Percentiles rank a stretch among this genome's conserved stretches.
phyloP scores from a whole-genome alignment of 2,113 vertebrate species.

The Falcunculus frontatus region DNA sequence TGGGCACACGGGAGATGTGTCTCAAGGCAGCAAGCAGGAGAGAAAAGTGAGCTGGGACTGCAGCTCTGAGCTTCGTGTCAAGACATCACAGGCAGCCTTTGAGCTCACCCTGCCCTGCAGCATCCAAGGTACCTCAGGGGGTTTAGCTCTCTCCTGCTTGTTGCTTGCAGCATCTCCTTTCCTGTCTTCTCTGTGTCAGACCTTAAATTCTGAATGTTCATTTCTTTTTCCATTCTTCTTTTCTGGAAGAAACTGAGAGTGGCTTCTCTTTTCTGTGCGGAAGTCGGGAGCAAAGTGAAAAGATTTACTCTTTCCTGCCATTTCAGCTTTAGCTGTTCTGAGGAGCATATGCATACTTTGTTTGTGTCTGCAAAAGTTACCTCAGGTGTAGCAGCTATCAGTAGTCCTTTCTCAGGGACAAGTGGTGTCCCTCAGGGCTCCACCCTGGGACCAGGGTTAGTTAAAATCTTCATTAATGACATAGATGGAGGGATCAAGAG shows the following conservation, averaged over 20 bases:
- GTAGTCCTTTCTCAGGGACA: neutral
- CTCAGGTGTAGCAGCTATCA: neutral
- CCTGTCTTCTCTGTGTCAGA: neutral
- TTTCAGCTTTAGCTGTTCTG: neutral
- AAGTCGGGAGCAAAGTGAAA: neutral
- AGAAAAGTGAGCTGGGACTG: neutral
- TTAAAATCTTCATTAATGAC: neutral
- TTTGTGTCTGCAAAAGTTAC: neutral
- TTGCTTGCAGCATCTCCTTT: neutral
- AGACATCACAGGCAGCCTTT: neutral
- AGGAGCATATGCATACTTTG: rapidly evolving
- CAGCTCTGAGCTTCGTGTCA: neutral
- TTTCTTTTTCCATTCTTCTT: neutral
- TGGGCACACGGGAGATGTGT: neutral
- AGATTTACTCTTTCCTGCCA: neutral
- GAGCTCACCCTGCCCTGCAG: neutral
- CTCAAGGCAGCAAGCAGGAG: neutral
- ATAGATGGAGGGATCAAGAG: rapidly evolving
- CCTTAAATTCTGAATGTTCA: neutral
- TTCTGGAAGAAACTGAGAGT: neutral
- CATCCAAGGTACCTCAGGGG: neutral
- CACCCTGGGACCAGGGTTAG: neutral
- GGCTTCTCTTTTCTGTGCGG: neutral
- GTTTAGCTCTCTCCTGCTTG: neutral
- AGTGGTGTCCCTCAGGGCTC: neutral